Percentiles rank a stretch among this genome's conserved stretches.
phyloP scores from a whole-genome alignment of 2,113 vertebrate species.

The Todiramphus chloris region DNA sequence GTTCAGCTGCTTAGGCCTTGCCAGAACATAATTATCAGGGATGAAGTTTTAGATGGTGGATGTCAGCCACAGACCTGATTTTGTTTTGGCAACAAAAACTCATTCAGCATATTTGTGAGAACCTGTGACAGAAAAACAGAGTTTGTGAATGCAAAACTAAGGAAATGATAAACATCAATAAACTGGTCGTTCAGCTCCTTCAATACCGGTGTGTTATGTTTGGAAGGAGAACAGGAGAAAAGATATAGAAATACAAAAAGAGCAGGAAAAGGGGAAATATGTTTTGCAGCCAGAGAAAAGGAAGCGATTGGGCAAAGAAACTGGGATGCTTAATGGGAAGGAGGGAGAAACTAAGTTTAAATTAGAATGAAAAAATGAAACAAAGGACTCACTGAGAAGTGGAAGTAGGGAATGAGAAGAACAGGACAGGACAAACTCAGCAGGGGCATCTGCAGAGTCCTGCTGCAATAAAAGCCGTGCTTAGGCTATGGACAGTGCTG shows the following conservation, averaged over 20 bases:
- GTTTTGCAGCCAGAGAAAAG: neutral
- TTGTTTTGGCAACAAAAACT: neutral
- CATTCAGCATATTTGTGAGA: neutral
- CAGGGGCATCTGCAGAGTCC: neutral
- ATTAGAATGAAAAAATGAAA: neutral
- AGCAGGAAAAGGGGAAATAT: neutral
- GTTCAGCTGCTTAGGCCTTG: neutral
- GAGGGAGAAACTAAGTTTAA: neutral
- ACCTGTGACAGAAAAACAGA: neutral
- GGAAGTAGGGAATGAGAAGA: neutral
- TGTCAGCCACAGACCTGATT: neutral
- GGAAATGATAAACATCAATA: conserved; percentile 21
- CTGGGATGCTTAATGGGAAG: neutral
- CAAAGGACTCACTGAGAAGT: neutral
- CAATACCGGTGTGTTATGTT: neutral
- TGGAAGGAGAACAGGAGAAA: neutral
- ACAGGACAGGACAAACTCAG: neutral
- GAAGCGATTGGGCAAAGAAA: neutral
- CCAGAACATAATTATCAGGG: neutral
- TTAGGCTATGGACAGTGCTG: neutral
- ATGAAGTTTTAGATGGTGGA: neutral
- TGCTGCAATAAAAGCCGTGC: neutral
- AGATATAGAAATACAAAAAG: neutral
- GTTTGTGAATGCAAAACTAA: conserved; percentile 6
- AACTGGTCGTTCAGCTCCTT: neutral